phyloP scores from a whole-genome alignment of 2,888 invertebrate genomes.

The Ochropacha duplaris region DNA sequence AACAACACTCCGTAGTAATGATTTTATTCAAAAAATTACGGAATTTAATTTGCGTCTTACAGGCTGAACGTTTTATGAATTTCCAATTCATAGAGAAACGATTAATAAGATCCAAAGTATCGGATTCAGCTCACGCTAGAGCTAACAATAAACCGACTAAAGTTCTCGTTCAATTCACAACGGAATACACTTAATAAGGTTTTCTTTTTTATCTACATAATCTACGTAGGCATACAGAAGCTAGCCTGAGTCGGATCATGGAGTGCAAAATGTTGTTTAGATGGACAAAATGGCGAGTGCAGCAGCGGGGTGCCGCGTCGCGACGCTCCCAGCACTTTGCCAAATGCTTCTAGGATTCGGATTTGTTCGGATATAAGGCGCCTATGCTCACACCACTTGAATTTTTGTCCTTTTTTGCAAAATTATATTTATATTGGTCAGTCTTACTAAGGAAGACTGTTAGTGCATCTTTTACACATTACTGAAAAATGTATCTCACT shows the following conservation, averaged over 20 bases:
- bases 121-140: background rate
- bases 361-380: constrained; percentile 64
- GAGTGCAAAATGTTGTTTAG: constrained; percentile 76
- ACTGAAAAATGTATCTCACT: too few species aligned
- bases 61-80: too few species aligned
- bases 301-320: constrained; percentile 49
- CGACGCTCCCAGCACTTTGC: constrained; percentile 61
- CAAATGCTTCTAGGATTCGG: constrained; percentile 72
- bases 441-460: too few species aligned
- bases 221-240: constrained; percentile 14
- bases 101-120: background rate
- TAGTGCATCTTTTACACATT: too few species aligned
- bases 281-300: constrained; percentile 58
- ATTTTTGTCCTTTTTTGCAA: too few species aligned
- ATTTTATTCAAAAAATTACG: too few species aligned
- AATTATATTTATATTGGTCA: too few species aligned
- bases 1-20: too few species aligned
- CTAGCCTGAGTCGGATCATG: constrained; percentile 36
- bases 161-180: background rate
- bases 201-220: constrained; percentile 25
- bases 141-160: background rate
- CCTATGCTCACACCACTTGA: constrained; percentile 37
- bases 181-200: constrained; percentile 13
- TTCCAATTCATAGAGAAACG: too few species aligned
- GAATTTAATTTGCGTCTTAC: too few species aligned